Base-by-base conservation (phyloP, 2,797 vertebrate genomes). In the Platyrinchus mystaceus region DNA sequence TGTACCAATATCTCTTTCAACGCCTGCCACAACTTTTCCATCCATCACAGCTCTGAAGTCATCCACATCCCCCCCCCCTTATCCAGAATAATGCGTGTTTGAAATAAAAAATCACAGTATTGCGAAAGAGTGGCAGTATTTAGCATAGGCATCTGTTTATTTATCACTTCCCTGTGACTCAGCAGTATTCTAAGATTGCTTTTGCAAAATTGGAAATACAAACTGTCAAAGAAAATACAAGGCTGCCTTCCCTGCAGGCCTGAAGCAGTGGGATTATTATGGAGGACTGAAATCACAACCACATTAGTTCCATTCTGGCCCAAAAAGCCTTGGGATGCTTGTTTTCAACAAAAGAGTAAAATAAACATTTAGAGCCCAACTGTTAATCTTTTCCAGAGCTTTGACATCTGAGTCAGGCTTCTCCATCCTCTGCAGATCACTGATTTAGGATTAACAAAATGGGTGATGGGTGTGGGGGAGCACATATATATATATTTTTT, bases 261-360 rank as follows among this genome's bases (percentile, higher is more conserved):
- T 4, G 4, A 34, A 15, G 6, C n/a, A n/a, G 3, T 70, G 18
- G 27, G 24, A 5, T 4, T 81, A 11, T 27, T 44, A 39, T 0
- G 47, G 12, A 70, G 4, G 7, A 20, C 30, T 43, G 30, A 94
- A 90, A 53, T 66, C 53, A 5, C 27, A 47, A 2, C 1, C 32
- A 4, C 32, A 24, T 32, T 46, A 46, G 4, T 60, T 50, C 27
- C 14, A 7, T 5, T 49, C 36, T 88, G 34, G 14, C 4, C 32
- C 46, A 34, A 9, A 73, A 64, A 55, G 8, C 11, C 17, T 59
- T 3, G 3, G 5, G 60, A 62, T 32, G 1, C 5, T 69, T 56
- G 17, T 76, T 85, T 85, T 77, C n/a, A 70, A 55, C 7, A 13
- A 73, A 88, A 50, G 1, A 4, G 36, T 56, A 26, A 46, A 63